phyloP scores from a whole-genome alignment of 2,113 vertebrate genomes.

The Petroica traversi region DNA sequence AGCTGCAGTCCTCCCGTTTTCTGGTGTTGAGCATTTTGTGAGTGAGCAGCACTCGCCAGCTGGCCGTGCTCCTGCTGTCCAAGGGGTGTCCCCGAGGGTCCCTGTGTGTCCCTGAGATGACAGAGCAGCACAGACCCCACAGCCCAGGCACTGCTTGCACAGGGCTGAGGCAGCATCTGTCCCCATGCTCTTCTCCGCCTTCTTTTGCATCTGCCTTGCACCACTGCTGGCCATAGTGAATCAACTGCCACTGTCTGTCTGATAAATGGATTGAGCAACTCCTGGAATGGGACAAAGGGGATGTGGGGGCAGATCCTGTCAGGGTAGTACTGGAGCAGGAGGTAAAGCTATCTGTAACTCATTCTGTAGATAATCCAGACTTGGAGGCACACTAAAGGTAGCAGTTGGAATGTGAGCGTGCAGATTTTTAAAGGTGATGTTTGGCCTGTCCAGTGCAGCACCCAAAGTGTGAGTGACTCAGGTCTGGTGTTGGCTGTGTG shows the following conservation, averaged over 20 bases:
- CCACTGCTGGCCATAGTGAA: background rate
- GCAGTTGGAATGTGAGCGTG: background rate
- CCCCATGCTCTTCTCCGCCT: background rate
- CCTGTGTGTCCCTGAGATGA: background rate
- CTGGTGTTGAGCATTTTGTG: background rate
- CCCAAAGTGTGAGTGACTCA: background rate
- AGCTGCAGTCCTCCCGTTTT: rapidly evolving
- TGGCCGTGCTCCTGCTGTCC: background rate
- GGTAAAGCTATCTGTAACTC: background rate
- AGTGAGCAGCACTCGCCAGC: background rate
- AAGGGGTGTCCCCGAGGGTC: background rate
- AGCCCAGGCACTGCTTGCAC: background rate
- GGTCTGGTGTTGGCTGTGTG: background rate
- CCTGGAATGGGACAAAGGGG: background rate
- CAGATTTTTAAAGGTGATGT: background rate
- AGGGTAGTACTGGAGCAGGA: background rate
- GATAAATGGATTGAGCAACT: background rate
- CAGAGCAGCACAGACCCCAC: background rate
- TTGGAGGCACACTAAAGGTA: background rate
- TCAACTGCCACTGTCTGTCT: background rate
- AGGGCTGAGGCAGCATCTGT: background rate
- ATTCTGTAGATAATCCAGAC: too few species aligned
- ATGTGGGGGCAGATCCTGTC: background rate
- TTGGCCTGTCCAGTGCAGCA: rapidly evolving
- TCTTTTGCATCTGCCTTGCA: background rate